Base-by-base conservation (phyloP, 37 sponge, comb jelly and placozoan species). In the Dysidea cf. avara region DNA sequence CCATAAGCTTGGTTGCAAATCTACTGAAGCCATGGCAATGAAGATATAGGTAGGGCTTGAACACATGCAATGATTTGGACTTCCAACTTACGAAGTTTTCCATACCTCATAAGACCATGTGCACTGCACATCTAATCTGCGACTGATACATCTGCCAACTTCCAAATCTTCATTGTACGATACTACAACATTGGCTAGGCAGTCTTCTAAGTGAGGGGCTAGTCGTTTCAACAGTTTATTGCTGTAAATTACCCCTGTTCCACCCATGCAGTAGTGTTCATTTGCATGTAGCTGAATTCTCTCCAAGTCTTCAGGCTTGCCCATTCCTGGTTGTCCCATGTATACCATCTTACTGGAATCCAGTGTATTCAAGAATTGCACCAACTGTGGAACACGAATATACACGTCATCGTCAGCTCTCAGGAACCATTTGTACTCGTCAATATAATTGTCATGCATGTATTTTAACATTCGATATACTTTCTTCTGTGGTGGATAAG, bases 401-500 rank as follows among this genome's bases (percentile, higher is more conserved):
- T 88, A 93, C 16, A 78, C 63, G 59, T 88, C 83, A 62, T 85
- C 86, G 46, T 81, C 83, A 12, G 83, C 69, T 35, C 79, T 32
- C 83, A 93, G 76, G 53, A 88, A 93, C 94, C 94, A 93, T 65
- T 93, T 80, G 56, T 58, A 93, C 61, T 74, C 56, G 57, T 88
- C 67, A 11, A 81, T 77, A 70, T 75, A 68, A 46, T 81, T 33
- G 61, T 77, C 86, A 39, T 88, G 60, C 80, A 93, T 88, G 75
- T 88, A 81, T 35, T 81, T 66, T 6, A 93, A 61, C 80, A 93
- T 81, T 12, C 72, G 51, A 52, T 64, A 87, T 2, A 83, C 77
- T 53, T 83, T 83, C 65, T 83, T 83, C 63, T 83, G 84, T 34
- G 92, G 86, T 38, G 83, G 86, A 54, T 90, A 79, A 39, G 82